Evolutionary conservation across 2,888 invertebrate species (phyloP).

Genomic region (Diaphora mendica): DNA sequence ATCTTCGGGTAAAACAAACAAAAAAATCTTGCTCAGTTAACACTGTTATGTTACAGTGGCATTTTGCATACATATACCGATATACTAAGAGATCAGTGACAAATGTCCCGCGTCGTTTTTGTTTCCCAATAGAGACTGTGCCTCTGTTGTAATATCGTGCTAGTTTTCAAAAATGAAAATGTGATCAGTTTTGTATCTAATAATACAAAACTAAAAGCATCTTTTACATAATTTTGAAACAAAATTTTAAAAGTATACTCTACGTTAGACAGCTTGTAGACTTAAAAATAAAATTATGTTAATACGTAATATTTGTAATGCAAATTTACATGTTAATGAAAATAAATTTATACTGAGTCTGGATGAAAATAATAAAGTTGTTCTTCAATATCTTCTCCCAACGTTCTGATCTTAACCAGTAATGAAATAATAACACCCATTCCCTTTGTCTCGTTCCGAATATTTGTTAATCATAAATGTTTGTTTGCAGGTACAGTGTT

Average conservation of each 20-base stretch:
- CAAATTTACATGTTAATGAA: background rate
- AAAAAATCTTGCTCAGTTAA: too few relatives aligned
- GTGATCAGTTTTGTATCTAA: too few relatives aligned
- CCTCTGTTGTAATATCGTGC: background rate
- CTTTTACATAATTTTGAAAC: background rate
- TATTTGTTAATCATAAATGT: conserved; percentile 32
- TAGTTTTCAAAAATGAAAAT: too few relatives aligned
- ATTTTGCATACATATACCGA: too few relatives aligned
- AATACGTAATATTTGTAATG: too few relatives aligned
- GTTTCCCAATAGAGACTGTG: background rate
- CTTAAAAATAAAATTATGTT: too few relatives aligned
- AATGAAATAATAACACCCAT: conserved; percentile 18
- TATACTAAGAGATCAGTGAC: too few relatives aligned
- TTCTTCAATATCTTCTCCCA: background rate
- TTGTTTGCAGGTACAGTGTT: conserved; percentile 78
- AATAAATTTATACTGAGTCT: background rate
- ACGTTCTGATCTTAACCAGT: background rate
- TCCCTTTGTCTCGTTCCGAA: conserved; percentile 6
- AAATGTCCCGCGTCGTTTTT: background rate
- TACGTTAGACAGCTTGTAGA: too few relatives aligned
- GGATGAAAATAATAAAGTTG: background rate
- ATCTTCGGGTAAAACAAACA: too few relatives aligned
- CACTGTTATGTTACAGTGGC: too few relatives aligned
- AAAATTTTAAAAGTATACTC: too few relatives aligned
- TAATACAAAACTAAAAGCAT: too few relatives aligned